Conservation (phyloP, 2,113 vertebrate species). For the Albula goreensis region DNA sequence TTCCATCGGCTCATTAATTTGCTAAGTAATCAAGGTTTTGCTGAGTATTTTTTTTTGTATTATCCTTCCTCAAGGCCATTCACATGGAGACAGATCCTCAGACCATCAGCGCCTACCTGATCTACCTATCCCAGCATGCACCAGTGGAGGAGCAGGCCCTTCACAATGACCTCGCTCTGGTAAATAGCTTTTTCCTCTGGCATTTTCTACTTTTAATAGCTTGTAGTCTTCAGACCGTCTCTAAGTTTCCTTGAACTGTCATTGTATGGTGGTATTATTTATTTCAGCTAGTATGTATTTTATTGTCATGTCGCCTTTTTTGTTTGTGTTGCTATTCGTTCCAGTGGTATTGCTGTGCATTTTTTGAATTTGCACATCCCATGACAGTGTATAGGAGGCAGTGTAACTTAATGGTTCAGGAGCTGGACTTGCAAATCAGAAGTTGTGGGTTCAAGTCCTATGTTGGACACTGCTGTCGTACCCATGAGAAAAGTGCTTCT, state of each 20-base stretch:
- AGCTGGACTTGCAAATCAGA: too few species aligned
- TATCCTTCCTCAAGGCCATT: constrained; percentile 76
- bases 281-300: too few species aligned
- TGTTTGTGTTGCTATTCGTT: too few species aligned
- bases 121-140: constrained; percentile 95
- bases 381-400: too few species aligned
- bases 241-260: background rate
- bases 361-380: too few species aligned
- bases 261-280: too few species aligned
- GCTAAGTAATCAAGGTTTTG: background rate
- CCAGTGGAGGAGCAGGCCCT: constrained; percentile 90
- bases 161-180: constrained; percentile 92
- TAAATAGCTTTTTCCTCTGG: constrained; percentile 56
- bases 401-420: too few species aligned
- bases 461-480: too few species aligned
- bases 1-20: background rate
- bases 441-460: too few species aligned
- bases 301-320: too few species aligned
- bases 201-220: background rate
- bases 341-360: too few species aligned
- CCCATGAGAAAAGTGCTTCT: too few species aligned
- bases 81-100: constrained; percentile 97
- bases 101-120: constrained; percentile 94
- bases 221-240: background rate
- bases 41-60: background rate